Evolutionary conservation across 2,113 vertebrate species (phyloP), one percentile per base, ranked within the genome.

Genomic region (Callopanchax toddi): DNA sequence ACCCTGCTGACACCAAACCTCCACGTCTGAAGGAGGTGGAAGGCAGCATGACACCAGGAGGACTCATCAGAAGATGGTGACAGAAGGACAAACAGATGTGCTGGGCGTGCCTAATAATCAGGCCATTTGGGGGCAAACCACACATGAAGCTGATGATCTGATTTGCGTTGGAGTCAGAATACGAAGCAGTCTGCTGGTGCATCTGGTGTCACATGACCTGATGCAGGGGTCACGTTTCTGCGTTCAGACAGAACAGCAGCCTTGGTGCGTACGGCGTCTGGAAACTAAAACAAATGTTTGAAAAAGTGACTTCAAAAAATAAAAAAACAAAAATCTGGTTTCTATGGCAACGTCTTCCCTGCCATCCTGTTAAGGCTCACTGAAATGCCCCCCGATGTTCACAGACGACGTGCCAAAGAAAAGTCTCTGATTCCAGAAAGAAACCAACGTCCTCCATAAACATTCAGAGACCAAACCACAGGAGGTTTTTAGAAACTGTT

Each of bases 311-410:
- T 51, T 11, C 6, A 20, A 23, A 20, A 54, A 26, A 54, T 4
- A 52, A 21, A 42, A 6, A 50, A 15, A 12, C 11, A 43, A 43
- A 50, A 32, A 51, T 10, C 55, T 43, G 44, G 83, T 83, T 78
- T 78, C 83, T 71, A 83, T 83, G 83, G 77, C 2, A 37, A 86
- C 64, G 45, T 46, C 60, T 54, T 76, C 55, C 63, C 32, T 16
- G 13, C 40, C 60, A 66, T 56, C 60, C 51, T 2, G 1, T 26
- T 61, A 51, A 60, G 45, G 17, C 67, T 52, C 2, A 59, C 59
- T 69, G 20, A 53, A 3, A 72, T 68, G 52, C 52, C 51, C 48
- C 56, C 60, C 34, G 25, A 73, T 29, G 61, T 61, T 73, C 55
- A 20, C 56, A 17, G 29, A 54, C 1, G 15, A 43, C 0, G 20